Conservation (phyloP, 2,888 invertebrate species). For the Eupsilia transversa region DNA sequence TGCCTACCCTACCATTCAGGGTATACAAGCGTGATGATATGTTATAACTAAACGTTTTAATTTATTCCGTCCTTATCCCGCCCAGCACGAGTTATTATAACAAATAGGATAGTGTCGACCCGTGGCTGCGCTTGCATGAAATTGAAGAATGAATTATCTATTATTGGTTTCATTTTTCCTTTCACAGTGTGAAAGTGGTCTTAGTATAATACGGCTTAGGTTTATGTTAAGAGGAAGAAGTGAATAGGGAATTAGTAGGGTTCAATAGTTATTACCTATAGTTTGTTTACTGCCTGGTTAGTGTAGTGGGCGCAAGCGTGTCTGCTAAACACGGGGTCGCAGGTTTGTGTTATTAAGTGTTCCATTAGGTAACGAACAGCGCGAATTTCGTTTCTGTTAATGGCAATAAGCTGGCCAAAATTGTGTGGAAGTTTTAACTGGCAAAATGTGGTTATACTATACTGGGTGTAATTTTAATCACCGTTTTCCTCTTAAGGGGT, state of each 20-base stretch:
- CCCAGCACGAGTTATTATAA: conserved; percentile 7
- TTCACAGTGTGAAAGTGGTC: background rate
- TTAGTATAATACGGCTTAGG: background rate
- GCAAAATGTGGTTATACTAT: too few species aligned
- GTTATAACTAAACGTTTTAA: conserved; percentile 26
- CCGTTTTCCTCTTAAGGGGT: too few species aligned
- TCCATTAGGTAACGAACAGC: background rate
- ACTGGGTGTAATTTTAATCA: too few species aligned
- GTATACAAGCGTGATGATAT: background rate
- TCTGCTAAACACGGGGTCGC: background rate
- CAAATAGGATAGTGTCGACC: conserved; percentile 29
- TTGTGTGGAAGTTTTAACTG: background rate
- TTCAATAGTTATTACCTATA: background rate
- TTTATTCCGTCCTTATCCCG: conserved; percentile 16
- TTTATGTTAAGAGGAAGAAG: background rate
- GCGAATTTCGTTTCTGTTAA: background rate
- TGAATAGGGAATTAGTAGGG: background rate
- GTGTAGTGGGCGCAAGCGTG: too few species aligned
- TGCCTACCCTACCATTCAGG: background rate
- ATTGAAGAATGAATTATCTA: conserved; percentile 45
- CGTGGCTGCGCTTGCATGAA: conserved; percentile 51
- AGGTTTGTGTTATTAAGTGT: background rate
- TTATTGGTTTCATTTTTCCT: conserved; percentile 30
- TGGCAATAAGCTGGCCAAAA: background rate
- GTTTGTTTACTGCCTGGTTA: background rate